phyloP scores from a whole-genome alignment of 2,888 invertebrate species.

The Hyposoter dolosus region DNA sequence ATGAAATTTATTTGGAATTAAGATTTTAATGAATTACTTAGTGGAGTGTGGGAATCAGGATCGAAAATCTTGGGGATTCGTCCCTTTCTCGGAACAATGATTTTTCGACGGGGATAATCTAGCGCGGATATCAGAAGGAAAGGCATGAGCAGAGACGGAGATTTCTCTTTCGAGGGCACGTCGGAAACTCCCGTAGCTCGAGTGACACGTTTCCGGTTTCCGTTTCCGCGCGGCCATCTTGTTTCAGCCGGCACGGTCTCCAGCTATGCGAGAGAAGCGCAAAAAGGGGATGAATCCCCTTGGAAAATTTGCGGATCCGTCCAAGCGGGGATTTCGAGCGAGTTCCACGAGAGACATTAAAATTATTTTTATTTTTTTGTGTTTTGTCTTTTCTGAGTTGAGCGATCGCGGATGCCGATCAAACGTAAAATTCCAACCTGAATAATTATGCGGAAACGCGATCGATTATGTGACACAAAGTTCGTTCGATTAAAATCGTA shows the following conservation, averaged over 20 bases:
- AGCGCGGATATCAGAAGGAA: background rate
- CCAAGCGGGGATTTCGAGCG: conserved; percentile 32
- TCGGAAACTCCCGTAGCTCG: conserved; percentile 83
- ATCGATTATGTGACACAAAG: background rate
- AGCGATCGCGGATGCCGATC: background rate
- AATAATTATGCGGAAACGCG: background rate
- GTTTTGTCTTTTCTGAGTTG: background rate
- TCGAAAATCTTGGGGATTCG: background rate
- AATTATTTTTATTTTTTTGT: background rate
- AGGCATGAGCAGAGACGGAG: conserved; percentile 27
- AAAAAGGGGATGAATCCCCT: conserved; percentile 47
- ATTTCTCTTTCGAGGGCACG: conserved; percentile 80
- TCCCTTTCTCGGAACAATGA: background rate
- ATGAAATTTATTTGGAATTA: background rate
- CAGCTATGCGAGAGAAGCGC: conserved; percentile 76
- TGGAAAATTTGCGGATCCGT: conserved; percentile 19
- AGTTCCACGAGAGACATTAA: background rate
- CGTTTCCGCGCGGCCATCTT: conserved; percentile 85
- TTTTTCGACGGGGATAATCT: conserved; percentile 1
- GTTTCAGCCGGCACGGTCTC: conserved; percentile 80
- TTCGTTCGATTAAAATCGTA: background rate
- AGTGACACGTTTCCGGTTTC: conserved; percentile 85
- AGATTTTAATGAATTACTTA: background rate
- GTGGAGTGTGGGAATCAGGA: background rate
- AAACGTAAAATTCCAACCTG: background rate